A percentile compares a stretch with the other conserved stretches of the same genome.
Evolutionary conservation across 2,888 invertebrate genomes (phyloP).

Genomic region (Drosophila flavopinicola): DNA sequence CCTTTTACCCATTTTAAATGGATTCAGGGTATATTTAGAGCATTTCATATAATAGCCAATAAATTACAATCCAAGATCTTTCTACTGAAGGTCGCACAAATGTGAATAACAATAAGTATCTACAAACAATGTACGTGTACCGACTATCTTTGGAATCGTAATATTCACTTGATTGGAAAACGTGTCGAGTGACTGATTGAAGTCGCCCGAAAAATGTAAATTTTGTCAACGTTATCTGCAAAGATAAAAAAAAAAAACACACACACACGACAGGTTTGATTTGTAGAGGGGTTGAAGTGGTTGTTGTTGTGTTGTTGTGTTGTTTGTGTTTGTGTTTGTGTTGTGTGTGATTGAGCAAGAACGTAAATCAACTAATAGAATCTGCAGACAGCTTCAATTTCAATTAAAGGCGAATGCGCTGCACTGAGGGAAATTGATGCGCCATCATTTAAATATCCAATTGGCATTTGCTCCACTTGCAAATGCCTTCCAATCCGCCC

Average conservation of each 20-base stretch:
- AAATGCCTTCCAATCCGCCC: neutral
- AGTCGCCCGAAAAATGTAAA: conserved; percentile 66
- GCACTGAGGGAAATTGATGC: conserved; percentile 69
- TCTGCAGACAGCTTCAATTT: conserved; percentile 79
- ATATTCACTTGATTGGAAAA: conserved; percentile 66
- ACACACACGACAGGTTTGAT: conserved; percentile 53
- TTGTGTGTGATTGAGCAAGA: conserved; percentile 43
- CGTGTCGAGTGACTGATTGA: conserved; percentile 53
- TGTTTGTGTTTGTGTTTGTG: rapidly evolving
- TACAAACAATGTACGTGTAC: neutral
- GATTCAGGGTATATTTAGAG: too few species aligned
- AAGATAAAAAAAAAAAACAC: too few species aligned
- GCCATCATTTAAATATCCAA: conserved; percentile 71
- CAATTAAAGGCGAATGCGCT: conserved; percentile 64
- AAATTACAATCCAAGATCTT: neutral
- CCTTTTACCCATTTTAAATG: too few species aligned
- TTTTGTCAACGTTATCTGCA: conserved; percentile 37
- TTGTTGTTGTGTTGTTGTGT: neutral
- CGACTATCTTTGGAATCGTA: conserved; percentile 19
- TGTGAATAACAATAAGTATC: neutral
- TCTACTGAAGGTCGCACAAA: conserved; percentile 5
- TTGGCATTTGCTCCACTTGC: conserved; percentile 62
- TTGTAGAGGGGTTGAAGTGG: too few species aligned
- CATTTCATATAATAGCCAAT: too few species aligned
- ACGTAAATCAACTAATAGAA: conserved; percentile 72